phyloP scores from a whole-genome alignment of 2,797 vertebrate species.

The Calcarius lapponicus region DNA sequence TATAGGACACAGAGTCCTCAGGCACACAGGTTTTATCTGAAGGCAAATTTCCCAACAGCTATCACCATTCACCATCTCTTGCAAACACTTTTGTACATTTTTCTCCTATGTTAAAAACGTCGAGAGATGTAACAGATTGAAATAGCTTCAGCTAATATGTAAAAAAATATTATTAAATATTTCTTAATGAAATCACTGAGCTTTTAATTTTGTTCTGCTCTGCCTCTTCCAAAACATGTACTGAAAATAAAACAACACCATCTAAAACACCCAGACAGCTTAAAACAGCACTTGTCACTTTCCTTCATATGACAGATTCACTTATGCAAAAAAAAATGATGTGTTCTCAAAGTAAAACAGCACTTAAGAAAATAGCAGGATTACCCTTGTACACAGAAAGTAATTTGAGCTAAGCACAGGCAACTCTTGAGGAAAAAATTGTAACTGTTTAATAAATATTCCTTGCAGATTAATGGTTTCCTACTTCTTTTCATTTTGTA shows the following conservation, averaged over 20 bases:
- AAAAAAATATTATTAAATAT: background rate
- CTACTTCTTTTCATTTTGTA: background rate
- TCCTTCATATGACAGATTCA: background rate
- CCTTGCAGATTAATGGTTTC: background rate
- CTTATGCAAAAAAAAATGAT: background rate
- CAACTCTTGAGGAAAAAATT: background rate
- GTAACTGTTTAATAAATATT: constrained; percentile 11
- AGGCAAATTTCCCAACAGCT: background rate
- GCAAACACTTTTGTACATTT: background rate
- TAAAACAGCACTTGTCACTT: background rate
- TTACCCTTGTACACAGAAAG: background rate
- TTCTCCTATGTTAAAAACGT: background rate
- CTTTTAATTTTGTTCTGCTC: background rate
- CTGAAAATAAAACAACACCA: background rate
- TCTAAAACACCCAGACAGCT: background rate
- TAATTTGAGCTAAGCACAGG: background rate
- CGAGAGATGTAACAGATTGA: background rate
- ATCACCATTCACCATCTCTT: background rate
- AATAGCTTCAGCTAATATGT: background rate
- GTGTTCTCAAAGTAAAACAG: background rate
- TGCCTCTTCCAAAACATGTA: background rate
- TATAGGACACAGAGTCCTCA: background rate
- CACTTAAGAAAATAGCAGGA: constrained; percentile 11
- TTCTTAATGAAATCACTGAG: background rate
- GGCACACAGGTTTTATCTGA: background rate